Base-by-base conservation (phyloP, 23 tunicate genomes). In the Halocynthia roretzi region DNA sequence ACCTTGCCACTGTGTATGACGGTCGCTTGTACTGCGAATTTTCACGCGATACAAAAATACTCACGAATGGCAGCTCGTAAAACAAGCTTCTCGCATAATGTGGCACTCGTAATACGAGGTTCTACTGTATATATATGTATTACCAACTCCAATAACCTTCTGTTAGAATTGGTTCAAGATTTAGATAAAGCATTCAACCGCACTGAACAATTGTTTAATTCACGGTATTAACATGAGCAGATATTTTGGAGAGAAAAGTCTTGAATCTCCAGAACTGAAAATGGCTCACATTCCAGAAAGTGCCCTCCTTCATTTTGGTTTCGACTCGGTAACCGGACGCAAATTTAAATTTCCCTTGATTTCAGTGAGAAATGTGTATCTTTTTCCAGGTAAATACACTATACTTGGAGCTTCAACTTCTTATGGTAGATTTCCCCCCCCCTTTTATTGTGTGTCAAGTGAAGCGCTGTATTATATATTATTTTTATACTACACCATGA, bases 251-350 rank as follows among this genome's bases (percentile, higher is more conserved):
- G 53, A 70, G 21, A 71, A 65, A 56, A 65, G 71, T 22, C 10
- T 80, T 9, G 72, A 88, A 40, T 89, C 99, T 7, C 99, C 99
- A 6, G 82, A 94, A 66, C 84, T 94, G 96, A 94, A 94, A 72
- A 61, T 94, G 79, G 90, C 95, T 53, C 75, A 63, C n/a, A 75
- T 89, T 21, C 99, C 99, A 22, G 48, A 73, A 73, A 77, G 96
- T 7, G 44, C 87, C 0, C n/a, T 23, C 6, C 77, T 94, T 10
- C 87, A 87, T 54, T 92, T 92, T 86, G 98, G 92, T 6, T 19
- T 76, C 56, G 94, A 94, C 68, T 48, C 83, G 11, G 65, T 75
- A 2, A 84, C 87, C 61, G 85, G 85, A 62, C 80, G 77, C 14
- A 61, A 77, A 54, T 83, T 87, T 68, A 77, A 84, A 54, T 94